A percentile compares a stretch with the other conserved stretches of the same genome.
Conservation (phyloP, 2,888 invertebrate genomes). For the Atethmia centrago region DNA sequence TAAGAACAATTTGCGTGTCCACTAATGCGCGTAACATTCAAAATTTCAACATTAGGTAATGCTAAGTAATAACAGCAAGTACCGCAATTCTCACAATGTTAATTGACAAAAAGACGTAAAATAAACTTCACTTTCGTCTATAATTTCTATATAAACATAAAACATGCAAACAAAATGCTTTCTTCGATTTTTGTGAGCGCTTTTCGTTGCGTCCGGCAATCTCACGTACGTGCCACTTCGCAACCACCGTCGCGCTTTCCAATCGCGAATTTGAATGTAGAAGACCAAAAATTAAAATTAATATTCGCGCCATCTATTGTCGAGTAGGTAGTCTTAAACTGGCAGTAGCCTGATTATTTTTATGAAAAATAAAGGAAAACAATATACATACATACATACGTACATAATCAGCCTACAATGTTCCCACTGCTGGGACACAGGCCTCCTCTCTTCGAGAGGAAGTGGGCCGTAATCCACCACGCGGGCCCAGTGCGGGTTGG, state of each 20-base stretch:
- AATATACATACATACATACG: too few species aligned
- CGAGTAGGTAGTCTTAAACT: slow-evolving; percentile 24
- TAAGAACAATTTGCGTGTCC: slow-evolving; percentile 23
- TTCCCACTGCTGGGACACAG: too few species aligned
- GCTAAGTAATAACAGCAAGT: slow-evolving; percentile 32
- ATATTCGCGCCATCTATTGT: slow-evolving; percentile 53
- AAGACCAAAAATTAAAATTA: slow-evolving; percentile 47
- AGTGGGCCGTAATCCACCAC: too few species aligned
- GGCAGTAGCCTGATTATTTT: background rate
- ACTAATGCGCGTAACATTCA: slow-evolving; percentile 25
- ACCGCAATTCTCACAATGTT: slow-evolving; percentile 24
- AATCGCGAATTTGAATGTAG: slow-evolving; percentile 67
- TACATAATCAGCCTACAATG: too few species aligned
- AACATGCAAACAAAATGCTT: slow-evolving; percentile 65
- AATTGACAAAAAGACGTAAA: slow-evolving; percentile 40
- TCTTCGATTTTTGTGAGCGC: slow-evolving; percentile 62
- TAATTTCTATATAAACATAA: slow-evolving; percentile 64
- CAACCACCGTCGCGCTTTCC: slow-evolving; percentile 69
- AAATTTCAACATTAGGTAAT: slow-evolving; percentile 41
- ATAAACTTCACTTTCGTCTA: slow-evolving; percentile 57
- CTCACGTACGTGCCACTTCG: slow-evolving; percentile 74
- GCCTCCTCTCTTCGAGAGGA: too few species aligned
- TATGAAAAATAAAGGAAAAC: background rate
- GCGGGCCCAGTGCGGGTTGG: too few species aligned
- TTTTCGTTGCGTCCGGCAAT: slow-evolving; percentile 63